phyloP scores from a whole-genome alignment of 1,140 invertebrate species.

The Drosophila hydei region DNA sequence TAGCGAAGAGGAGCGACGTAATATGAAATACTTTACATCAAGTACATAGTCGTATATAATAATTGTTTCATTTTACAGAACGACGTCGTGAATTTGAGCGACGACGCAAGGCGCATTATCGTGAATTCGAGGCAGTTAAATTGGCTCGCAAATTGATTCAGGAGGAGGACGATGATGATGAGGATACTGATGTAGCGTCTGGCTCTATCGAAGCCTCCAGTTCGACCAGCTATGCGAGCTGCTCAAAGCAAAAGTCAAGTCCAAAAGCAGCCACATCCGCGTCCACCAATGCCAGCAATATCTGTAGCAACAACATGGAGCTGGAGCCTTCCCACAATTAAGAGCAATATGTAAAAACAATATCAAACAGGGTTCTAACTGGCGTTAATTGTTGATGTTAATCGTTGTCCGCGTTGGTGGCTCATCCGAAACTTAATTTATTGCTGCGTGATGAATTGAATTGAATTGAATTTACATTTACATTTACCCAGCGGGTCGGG shows the following conservation, averaged over 20 bases:
- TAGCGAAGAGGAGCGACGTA: conserved; percentile 86
- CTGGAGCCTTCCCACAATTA: conserved; percentile 37
- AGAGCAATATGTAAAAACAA: conserved; percentile 41
- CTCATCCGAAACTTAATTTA: conserved; percentile 52
- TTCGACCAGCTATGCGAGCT: conserved; percentile 51
- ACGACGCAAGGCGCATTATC: conserved; percentile 98
- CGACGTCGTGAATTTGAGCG: conserved; percentile 92
- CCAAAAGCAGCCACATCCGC: conserved; percentile 44
- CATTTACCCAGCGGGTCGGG: conserved; percentile 16
- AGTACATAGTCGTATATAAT: conserved; percentile 6
- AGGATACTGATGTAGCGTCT: not conserved
- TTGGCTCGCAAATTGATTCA: conserved; percentile 94
- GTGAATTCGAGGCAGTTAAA: conserved; percentile 97
- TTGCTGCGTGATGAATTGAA: conserved; percentile 59
- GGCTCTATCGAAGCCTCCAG: conserved; percentile 28
- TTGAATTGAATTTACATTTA: conserved; percentile 61
- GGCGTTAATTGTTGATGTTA: conserved; percentile 48
- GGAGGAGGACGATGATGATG: conserved; percentile 94
- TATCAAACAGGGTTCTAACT: conserved; percentile 30
- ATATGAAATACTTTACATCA: conserved; percentile 2
- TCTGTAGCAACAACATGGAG: conserved; percentile 51
- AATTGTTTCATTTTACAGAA: conserved; percentile 84
- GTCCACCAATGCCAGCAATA: conserved; percentile 49
- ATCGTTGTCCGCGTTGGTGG: conserved; percentile 29
- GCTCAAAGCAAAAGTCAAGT: conserved; percentile 49